These are phyloP conservation scores for Dolichotis patagonum DNA, from an alignment of 2,113 vertebrate genomes.

Conservation along the genomic window DNA sequence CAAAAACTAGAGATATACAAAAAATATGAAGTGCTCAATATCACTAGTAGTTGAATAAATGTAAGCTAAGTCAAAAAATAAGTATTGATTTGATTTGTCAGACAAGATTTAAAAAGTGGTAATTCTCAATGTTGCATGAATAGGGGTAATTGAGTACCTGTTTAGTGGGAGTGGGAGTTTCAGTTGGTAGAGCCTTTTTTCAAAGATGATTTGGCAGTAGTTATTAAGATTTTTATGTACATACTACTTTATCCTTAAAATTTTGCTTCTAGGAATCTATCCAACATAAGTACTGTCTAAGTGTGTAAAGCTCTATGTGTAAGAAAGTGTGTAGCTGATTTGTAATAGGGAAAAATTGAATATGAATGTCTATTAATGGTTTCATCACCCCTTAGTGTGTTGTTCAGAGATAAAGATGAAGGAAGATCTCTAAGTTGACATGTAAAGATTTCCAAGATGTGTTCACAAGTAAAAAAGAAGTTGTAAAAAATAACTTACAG, in stretches of 20 bases:
- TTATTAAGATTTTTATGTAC: slow-evolving; percentile 4
- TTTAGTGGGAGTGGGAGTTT: neutral
- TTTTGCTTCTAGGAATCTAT: slow-evolving; percentile 4
- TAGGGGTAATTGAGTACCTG: neutral
- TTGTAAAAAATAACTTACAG: neutral
- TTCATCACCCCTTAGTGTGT: neutral
- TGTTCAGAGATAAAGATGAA: neutral
- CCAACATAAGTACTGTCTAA: neutral
- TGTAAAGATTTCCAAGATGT: neutral
- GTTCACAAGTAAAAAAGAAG: neutral
- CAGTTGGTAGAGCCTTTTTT: slow-evolving; percentile 15
- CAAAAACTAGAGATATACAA: neutral
- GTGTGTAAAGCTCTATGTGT: neutral
- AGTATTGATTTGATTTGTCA: slow-evolving; percentile 11
- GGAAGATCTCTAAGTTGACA: neutral
- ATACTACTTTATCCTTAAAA: slow-evolving; percentile 37
- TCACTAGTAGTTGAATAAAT: slow-evolving; percentile 24
- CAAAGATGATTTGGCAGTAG: neutral
- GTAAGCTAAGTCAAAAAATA: slow-evolving; percentile 27
- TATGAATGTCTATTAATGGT: neutral
- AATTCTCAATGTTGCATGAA: neutral
- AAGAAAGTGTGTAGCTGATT: neutral
- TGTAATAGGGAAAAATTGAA: slow-evolving; percentile 7
- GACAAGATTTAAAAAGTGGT: neutral
- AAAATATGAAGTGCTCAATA: neutral